Conservation (phyloP, 2,113 vertebrate species). For the Syrmaticus mikado region DNA sequence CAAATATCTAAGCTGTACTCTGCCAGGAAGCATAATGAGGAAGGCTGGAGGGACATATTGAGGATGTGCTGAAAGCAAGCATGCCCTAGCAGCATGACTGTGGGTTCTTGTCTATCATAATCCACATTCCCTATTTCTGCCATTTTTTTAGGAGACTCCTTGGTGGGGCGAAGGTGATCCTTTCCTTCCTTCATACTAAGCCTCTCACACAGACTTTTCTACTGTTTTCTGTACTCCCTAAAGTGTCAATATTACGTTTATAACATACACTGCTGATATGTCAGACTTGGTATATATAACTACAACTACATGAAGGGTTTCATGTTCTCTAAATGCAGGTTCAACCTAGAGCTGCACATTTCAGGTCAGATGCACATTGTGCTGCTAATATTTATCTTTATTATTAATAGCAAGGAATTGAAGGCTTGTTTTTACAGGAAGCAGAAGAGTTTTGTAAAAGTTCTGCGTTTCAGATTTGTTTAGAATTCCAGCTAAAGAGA, state of each 20-base stretch:
- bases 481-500: not conserved
- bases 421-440: not conserved
- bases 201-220: not conserved
- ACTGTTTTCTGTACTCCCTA: not conserved
- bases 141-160: not conserved
- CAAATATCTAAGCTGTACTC: not conserved
- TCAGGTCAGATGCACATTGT: not conserved
- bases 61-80: not conserved
- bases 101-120: not conserved
- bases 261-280: not conserved
- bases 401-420: not conserved
- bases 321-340: not conserved
- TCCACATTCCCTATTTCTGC: not conserved
- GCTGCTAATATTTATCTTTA: not conserved
- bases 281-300: not conserved
- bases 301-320: not conserved
- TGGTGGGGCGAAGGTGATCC: accelerated
- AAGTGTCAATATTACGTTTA: not conserved
- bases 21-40: not conserved
- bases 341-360: not conserved
- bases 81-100: not conserved
- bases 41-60: not conserved
- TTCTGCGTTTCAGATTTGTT: not conserved
- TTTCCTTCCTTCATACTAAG: not conserved
- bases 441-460: not conserved